These are phyloP conservation scores for Thunnus maccoyii DNA, from an alignment of 2,113 vertebrate genomes.

Conservation along the genomic window DNA sequence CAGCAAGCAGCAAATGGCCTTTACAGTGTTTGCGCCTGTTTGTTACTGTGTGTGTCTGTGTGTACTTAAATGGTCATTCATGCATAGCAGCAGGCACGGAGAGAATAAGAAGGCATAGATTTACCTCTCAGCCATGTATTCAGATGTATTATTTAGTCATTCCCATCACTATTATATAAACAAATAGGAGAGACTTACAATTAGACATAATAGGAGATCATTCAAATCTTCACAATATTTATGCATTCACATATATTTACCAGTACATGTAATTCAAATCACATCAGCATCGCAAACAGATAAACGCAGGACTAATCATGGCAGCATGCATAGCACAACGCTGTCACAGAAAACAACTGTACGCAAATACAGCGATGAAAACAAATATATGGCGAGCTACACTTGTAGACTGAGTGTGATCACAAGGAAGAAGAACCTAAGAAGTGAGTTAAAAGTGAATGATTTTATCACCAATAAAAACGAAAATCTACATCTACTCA, in stretches of 20 bases:
- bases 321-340: neutral
- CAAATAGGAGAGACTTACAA: conserved; percentile 28
- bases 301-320: neutral
- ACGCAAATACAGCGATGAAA: neutral
- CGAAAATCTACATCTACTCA: neutral
- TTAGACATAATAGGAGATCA: conserved; percentile 37
- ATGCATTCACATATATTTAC: conserved; percentile 28
- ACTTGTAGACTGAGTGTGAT: neutral
- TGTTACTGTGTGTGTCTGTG: conserved; percentile 22
- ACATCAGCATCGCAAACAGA: conserved; percentile 38
- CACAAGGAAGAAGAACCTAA: neutral
- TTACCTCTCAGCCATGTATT: conserved; percentile 17
- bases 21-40: conserved; percentile 47
- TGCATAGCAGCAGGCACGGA: conserved; percentile 43
- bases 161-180: conserved; percentile 11
- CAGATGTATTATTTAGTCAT: conserved; percentile 45
- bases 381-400: neutral
- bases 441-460: neutral
- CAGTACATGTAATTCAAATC: conserved; percentile 20
- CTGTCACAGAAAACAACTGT: conserved; percentile 18
- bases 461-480: neutral
- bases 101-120: conserved; percentile 15
- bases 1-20: conserved; percentile 64
- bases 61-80: conserved; percentile 47
- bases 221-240: conserved; percentile 13